phyloP scores from a whole-genome alignment of 2,797 vertebrate genomes.

The Limosa lapponica region DNA sequence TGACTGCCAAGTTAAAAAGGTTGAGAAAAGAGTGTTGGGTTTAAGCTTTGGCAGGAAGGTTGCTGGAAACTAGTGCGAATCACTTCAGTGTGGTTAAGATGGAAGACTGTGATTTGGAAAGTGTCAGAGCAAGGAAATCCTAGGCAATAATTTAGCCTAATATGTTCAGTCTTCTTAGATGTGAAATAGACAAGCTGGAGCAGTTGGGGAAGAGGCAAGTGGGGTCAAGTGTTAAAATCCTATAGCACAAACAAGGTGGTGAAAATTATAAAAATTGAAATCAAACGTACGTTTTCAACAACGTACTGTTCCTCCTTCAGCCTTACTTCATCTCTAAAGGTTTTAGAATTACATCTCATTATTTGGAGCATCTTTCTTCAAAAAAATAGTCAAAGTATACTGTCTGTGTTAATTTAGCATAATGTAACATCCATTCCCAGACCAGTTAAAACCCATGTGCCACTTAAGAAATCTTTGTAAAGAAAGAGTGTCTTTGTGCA shows the following conservation, averaged over 20 bases:
- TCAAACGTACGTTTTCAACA: background rate
- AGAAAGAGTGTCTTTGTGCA: background rate
- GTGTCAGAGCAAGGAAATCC: background rate
- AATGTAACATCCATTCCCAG: background rate
- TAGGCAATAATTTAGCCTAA: background rate
- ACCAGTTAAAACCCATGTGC: background rate
- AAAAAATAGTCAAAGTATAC: background rate
- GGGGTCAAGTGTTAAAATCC: background rate
- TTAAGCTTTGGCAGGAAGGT: background rate
- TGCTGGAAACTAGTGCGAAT: background rate
- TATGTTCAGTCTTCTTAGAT: background rate
- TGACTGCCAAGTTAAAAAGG: background rate
- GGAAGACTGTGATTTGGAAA: background rate
- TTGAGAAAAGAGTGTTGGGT: background rate
- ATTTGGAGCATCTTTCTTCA: background rate
- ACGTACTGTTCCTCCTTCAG: background rate
- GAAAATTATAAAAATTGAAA: background rate
- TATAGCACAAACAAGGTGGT: background rate
- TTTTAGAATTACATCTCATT: background rate
- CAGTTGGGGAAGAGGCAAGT: background rate
- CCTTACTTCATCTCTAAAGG: background rate
- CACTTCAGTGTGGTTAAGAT: background rate
- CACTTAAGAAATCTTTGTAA: background rate
- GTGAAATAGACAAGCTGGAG: background rate
- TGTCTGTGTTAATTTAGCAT: background rate